These are phyloP conservation scores for Paratilapia polleni DNA, from an alignment of 2,113 vertebrate genomes.

Conservation along the genomic window DNA sequence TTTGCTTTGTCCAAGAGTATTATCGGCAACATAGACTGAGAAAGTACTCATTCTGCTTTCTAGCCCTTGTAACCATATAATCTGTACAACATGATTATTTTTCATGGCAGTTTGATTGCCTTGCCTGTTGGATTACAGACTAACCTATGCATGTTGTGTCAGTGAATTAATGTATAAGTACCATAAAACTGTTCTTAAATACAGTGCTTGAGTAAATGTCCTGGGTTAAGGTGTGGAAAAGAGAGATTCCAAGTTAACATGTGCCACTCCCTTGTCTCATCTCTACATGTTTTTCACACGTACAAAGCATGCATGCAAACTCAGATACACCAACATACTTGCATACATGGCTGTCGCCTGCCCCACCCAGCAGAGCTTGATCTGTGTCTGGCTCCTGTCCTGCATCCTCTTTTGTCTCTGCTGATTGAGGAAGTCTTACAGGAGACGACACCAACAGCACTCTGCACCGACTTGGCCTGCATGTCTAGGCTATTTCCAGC, in stretches of 20 bases:
- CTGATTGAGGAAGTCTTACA: slow-evolving; percentile 63
- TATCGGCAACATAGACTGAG: too few relatives aligned
- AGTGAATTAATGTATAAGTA: neutral
- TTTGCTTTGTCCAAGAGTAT: too few relatives aligned
- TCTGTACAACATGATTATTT: too few relatives aligned
- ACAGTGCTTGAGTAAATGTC: neutral
- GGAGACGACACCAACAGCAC: slow-evolving; percentile 35
- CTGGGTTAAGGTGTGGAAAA: neutral
- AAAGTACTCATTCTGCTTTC: too few relatives aligned
- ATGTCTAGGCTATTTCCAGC: slow-evolving; percentile 71
- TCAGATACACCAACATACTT: slow-evolving; percentile 12
- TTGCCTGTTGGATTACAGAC: too few relatives aligned
- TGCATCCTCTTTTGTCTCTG: slow-evolving; percentile 51
- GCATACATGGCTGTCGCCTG: slow-evolving; percentile 11
- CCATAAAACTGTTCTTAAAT: neutral
- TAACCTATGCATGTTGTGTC: too few relatives aligned
- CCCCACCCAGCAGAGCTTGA: slow-evolving; percentile 35
- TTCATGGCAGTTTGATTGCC: too few relatives aligned
- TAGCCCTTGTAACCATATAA: too few relatives aligned
- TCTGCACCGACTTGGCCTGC: slow-evolving; percentile 47
- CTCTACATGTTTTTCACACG: neutral
- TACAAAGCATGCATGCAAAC: neutral
- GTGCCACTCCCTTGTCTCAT: neutral
- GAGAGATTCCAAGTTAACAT: neutral
- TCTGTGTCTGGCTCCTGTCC: slow-evolving; percentile 59